Evolutionary conservation across 2,888 invertebrate species (phyloP).

Genomic region (Phasia obesa): DNA sequence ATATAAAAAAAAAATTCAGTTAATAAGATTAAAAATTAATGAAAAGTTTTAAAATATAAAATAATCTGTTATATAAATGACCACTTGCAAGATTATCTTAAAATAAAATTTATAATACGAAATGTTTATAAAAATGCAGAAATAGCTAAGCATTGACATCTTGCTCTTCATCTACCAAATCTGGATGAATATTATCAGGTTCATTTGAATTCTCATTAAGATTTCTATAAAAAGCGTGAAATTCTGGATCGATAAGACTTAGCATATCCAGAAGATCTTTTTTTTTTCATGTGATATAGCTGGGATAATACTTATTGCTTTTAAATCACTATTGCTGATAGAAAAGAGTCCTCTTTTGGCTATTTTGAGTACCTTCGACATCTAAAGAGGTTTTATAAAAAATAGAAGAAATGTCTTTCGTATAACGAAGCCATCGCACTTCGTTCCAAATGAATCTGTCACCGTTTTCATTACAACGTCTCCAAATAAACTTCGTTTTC

Average conservation of each 20-base stretch:
- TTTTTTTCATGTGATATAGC: too few species aligned
- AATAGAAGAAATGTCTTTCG: too few species aligned
- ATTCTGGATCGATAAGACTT: too few species aligned
- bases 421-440: conserved; percentile 63
- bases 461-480: conserved; percentile 51
- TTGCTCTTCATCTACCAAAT: conserved; percentile 48
- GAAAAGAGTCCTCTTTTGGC: too few species aligned
- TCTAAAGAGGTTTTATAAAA: too few species aligned
- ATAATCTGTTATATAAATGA: conserved; percentile 43
- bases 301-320: too few species aligned
- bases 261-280: too few species aligned
- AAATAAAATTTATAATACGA: conserved; percentile 42
- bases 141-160: conserved; percentile 49
- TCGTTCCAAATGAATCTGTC: conserved; percentile 56
- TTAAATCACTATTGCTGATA: too few species aligned
- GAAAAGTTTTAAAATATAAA: conserved; percentile 42
- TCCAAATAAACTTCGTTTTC: conserved; percentile 44
- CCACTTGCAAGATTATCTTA: conserved; percentile 46
- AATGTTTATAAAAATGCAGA: conserved; percentile 46
- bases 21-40: conserved; percentile 36
- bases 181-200: conserved; percentile 58
- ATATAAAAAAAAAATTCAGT: conserved; percentile 41
- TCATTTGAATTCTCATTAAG: conserved; percentile 50
- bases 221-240: too few species aligned
- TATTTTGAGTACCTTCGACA: too few species aligned